A percentile compares a stretch with the other conserved stretches of the same genome.
Conservation (phyloP, 2,113 vertebrate species). For the Asarcornis scutulata region DNA sequence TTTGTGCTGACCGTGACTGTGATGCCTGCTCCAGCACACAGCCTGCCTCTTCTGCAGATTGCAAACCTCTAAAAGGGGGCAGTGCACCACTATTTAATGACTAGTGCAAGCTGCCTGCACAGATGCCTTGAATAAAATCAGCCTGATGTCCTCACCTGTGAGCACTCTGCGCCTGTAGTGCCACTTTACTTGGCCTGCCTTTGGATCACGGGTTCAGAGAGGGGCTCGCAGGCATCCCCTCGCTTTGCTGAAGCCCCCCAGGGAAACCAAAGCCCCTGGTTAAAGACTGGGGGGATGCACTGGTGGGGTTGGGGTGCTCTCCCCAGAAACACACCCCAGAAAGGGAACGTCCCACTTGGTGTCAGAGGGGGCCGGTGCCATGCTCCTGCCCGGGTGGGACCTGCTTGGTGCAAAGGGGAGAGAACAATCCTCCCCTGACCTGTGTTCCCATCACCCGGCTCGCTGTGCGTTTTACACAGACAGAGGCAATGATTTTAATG, state of each 20-base stretch:
- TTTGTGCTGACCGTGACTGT: neutral
- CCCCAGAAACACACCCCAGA: neutral
- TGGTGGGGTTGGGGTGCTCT: neutral
- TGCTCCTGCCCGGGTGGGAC: neutral
- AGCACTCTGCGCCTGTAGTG: neutral
- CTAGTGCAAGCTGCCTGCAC: neutral
- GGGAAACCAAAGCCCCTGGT: neutral
- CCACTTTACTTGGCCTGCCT: neutral
- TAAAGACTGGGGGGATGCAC: neutral
- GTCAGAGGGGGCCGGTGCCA: neutral
- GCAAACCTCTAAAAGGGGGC: too few relatives aligned
- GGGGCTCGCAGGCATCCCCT: neutral
- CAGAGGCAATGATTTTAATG: slow-evolving; percentile 59
- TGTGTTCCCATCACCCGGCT: neutral
- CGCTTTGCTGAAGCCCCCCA: neutral
- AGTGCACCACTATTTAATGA: neutral
- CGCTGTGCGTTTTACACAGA: neutral
- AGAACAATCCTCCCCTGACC: slow-evolving; percentile 13
- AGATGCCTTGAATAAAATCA: neutral
- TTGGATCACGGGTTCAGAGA: rapidly evolving
- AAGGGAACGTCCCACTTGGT: rapidly evolving
- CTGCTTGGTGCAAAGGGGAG: neutral
- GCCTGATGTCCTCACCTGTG: neutral
- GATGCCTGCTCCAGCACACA: neutral
- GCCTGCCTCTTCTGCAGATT: neutral